Percentiles rank a stretch among this genome's conserved stretches.
Evolutionary conservation across 2,888 invertebrate species (phyloP).

Genomic region (Hyalella azteca): DNA sequence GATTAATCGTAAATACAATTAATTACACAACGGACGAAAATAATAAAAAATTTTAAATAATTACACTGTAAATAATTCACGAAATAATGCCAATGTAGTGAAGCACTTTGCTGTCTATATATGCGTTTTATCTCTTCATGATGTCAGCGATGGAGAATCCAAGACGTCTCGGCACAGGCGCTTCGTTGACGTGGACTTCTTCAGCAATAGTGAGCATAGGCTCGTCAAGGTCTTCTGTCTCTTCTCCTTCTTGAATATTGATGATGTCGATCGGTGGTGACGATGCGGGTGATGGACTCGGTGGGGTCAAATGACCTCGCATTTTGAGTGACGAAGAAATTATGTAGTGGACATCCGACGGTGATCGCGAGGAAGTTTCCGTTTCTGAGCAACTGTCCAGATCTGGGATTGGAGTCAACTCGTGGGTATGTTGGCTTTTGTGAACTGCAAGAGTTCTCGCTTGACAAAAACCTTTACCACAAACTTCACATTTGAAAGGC

Average conservation of each 20-base stretch:
- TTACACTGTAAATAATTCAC: too few relatives aligned
- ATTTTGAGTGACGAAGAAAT: neutral
- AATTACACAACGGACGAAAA: too few relatives aligned
- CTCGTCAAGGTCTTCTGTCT: conserved; percentile 40
- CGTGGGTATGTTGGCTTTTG: conserved; percentile 56
- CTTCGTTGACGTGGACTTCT: conserved; percentile 38
- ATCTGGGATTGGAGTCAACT: conserved; percentile 32
- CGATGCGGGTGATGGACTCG: conserved; percentile 15
- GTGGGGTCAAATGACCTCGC: neutral
- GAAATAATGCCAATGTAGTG: too few relatives aligned
- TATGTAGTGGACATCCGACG: neutral
- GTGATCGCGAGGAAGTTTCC: neutral
- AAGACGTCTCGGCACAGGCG: conserved; percentile 41
- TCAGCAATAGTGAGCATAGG: conserved; percentile 44
- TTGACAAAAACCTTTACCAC: conserved; percentile 58
- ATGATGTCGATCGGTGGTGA: conserved; percentile 35
- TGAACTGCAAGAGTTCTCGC: conserved; percentile 58
- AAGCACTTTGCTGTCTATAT: too few relatives aligned
- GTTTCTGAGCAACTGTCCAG: neutral
- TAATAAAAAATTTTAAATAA: too few relatives aligned
- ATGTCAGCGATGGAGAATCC: conserved; percentile 52
- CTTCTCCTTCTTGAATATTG: conserved; percentile 13
- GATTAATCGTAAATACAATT: too few relatives aligned
- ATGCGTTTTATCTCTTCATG: conserved; percentile 53
- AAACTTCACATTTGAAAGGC: conserved; percentile 83